These are phyloP conservation scores for Monodelphis domestica DNA, from an alignment of 2,797 vertebrate species.

Conservation along the genomic window DNA sequence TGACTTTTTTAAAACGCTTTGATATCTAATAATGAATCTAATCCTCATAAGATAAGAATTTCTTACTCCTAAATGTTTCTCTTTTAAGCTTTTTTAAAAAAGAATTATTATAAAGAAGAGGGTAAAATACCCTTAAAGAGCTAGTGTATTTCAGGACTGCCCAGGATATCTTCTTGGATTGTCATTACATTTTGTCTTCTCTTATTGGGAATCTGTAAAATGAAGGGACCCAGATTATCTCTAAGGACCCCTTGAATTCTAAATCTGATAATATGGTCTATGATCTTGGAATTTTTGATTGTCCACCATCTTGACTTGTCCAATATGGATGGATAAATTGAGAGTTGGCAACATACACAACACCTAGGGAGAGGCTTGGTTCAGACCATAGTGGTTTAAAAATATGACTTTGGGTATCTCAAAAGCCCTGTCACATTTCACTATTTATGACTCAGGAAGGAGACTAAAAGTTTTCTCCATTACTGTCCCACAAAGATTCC, in stretches of 20 bases:
- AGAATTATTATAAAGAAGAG: not conserved
- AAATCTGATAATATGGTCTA: too few species aligned
- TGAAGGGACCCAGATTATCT: too few species aligned
- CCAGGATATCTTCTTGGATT: not conserved
- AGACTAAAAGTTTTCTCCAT: not conserved
- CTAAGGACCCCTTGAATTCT: too few species aligned
- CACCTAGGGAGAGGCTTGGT: too few species aligned
- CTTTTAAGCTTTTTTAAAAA: not conserved
- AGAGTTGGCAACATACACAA: too few species aligned
- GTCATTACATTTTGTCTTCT: too few species aligned
- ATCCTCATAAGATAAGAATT: not conserved
- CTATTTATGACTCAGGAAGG: not conserved
- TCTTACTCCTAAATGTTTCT: not conserved
- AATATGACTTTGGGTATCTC: too few species aligned
- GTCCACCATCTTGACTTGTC: too few species aligned
- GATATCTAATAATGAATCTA: not conserved
- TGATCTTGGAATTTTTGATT: too few species aligned
- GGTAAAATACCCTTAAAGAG: not conserved
- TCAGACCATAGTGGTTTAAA: too few species aligned
- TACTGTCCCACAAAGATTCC: not conserved
- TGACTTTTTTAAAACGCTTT: not conserved
- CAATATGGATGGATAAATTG: too few species aligned
- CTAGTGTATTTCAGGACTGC: not conserved
- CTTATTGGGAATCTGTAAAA: too few species aligned
- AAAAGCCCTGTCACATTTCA: not conserved